Percentiles rank a stretch among this genome's conserved stretches.
phyloP scores from a whole-genome alignment of 2,888 invertebrate species.

The Drosophila ochracea region DNA sequence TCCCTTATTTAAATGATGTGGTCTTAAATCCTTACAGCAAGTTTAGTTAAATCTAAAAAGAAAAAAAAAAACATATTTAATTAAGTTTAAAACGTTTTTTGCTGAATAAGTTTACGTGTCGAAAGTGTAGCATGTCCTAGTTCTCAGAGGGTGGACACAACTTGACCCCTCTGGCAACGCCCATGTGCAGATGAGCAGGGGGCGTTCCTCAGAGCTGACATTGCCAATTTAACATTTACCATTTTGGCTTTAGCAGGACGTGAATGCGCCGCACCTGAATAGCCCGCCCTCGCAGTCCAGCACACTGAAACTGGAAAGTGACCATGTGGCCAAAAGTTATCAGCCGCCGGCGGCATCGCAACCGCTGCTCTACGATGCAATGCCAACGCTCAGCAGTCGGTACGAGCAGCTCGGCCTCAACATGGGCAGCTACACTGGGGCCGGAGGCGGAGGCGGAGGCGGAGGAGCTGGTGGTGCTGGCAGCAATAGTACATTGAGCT shows the following conservation, averaged over 20 bases:
- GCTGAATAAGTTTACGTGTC: not conserved
- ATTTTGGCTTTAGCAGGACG: slow-evolving; percentile 65
- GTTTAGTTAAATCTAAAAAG: not conserved
- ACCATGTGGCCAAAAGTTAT: slow-evolving; percentile 78
- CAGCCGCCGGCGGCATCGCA: slow-evolving; percentile 68
- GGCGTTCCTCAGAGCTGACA: slow-evolving; percentile 33
- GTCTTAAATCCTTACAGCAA: not conserved
- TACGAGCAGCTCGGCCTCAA: slow-evolving; percentile 82
- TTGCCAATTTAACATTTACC: slow-evolving; percentile 13
- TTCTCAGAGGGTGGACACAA: not conserved
- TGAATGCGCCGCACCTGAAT: slow-evolving; percentile 79
- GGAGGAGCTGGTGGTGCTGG: slow-evolving; percentile 29
- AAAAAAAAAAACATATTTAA: not conserved
- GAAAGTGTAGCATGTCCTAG: not conserved
- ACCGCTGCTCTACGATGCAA: slow-evolving; percentile 84
- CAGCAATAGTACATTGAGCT: slow-evolving; percentile 55
- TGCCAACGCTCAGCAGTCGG: slow-evolving; percentile 80
- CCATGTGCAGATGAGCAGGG: slow-evolving; percentile 2
- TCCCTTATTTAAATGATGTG: not conserved
- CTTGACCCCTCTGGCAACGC: not conserved
- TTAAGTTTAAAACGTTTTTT: not conserved
- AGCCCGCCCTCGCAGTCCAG: slow-evolving; percentile 85
- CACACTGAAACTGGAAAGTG: slow-evolving; percentile 83
- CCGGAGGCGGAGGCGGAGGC: slow-evolving; percentile 61
- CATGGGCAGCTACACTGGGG: slow-evolving; percentile 71